Conservation (phyloP, 2,113 vertebrate genomes). For the Alexandromys fortis region DNA sequence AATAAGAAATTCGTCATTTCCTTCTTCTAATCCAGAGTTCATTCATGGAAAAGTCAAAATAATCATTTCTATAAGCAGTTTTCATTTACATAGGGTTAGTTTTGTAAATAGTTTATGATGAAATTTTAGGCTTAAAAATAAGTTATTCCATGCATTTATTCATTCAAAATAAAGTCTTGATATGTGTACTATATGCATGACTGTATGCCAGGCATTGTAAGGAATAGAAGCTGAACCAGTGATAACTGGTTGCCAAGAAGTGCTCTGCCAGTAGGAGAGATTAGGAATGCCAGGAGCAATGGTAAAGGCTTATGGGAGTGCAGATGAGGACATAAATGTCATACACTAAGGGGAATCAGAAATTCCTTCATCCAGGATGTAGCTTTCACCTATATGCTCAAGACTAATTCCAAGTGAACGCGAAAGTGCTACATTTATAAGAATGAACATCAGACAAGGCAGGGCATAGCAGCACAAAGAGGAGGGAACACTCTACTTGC, state of each 20-base stretch:
- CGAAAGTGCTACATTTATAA: background rate
- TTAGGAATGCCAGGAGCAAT: too few species aligned
- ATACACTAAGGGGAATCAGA: background rate
- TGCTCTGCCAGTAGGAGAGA: background rate
- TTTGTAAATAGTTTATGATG: constrained; percentile 31
- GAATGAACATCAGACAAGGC: background rate
- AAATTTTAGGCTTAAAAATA: constrained; percentile 28
- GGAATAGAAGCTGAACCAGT: background rate
- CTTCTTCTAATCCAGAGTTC: constrained; percentile 10
- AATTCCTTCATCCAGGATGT: background rate
- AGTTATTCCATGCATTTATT: constrained; percentile 26
- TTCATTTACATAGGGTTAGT: constrained; percentile 1
- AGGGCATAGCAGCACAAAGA: background rate
- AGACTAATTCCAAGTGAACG: background rate
- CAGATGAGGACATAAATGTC: background rate
- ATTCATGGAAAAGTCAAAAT: background rate
- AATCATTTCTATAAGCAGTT: background rate
- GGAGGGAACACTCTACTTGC: background rate
- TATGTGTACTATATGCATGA: background rate
- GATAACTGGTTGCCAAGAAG: background rate
- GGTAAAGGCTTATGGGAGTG: background rate
- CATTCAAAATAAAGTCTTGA: background rate
- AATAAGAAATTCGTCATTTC: constrained; percentile 28
- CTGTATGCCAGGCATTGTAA: background rate
- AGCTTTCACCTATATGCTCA: background rate